Evolutionary conservation across 2,113 vertebrate species (phyloP).

Genomic region (Gavialis gangeticus): DNA sequence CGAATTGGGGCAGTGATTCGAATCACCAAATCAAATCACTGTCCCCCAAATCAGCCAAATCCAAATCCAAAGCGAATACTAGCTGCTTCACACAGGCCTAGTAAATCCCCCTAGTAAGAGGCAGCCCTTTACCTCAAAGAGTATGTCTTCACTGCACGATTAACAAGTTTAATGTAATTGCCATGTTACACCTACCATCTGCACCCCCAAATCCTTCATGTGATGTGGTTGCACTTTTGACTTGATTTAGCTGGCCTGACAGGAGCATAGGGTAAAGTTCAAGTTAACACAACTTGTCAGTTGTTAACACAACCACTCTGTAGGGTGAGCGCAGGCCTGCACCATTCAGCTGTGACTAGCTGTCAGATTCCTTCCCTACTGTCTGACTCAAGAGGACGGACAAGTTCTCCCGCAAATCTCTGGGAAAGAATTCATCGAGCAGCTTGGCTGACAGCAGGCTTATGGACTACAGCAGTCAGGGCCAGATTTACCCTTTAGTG

Average conservation of each 20-base stretch:
- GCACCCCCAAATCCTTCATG: background rate
- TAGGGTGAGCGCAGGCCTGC: accelerated
- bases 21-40: too few relatives aligned
- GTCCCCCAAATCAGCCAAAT: too few relatives aligned
- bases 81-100: too few relatives aligned
- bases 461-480: too few relatives aligned
- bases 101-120: conserved; percentile 27
- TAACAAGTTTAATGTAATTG: conserved; percentile 59
- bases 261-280: background rate
- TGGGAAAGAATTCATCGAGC: background rate
- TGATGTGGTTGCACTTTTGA: background rate
- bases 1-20: too few relatives aligned
- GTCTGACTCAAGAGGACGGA: background rate
- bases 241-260: background rate
- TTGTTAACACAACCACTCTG: background rate
- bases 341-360: background rate
- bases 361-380: background rate
- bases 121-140: background rate
- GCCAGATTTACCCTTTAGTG: background rate
- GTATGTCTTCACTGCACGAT: conserved; percentile 59
- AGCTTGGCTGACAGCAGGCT: background rate
- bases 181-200: conserved; percentile 52
- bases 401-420: background rate
- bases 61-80: too few relatives aligned
- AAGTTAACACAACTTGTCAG: accelerated